phyloP scores from a whole-genome alignment of 2,113 vertebrate species.

The Oceanites oceanicus region DNA sequence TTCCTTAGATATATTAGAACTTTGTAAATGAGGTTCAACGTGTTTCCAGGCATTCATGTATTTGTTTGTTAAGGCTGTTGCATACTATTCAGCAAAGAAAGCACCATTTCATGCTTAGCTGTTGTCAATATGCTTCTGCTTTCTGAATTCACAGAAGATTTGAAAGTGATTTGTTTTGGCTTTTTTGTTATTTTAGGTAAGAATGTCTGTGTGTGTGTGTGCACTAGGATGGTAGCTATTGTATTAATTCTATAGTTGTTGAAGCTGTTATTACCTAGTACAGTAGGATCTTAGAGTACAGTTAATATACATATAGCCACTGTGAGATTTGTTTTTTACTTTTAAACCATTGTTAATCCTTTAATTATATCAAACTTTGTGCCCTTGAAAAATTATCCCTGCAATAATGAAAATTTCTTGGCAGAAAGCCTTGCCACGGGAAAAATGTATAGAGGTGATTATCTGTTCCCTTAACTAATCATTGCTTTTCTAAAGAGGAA shows the following conservation, averaged over 20 bases:
- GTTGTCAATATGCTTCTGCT: background rate
- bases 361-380: background rate
- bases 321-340: background rate
- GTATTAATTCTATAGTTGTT: background rate
- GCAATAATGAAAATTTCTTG: background rate
- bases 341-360: background rate
- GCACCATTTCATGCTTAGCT: background rate
- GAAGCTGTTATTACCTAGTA: background rate
- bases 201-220: background rate
- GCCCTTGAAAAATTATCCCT: background rate
- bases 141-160: background rate
- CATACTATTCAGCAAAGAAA: background rate
- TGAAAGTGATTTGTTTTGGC: background rate
- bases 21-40: background rate
- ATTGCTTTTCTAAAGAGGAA: background rate
- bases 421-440: background rate
- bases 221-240: background rate
- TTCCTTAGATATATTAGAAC: conserved; percentile 22
- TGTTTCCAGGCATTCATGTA: background rate
- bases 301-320: background rate
- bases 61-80: background rate
- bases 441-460: background rate
- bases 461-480: background rate
- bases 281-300: background rate
- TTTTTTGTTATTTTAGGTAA: background rate